Evolutionary conservation across 2,113 vertebrate species (phyloP).

Genomic region (Rhinolophus ferrumequinum): DNA sequence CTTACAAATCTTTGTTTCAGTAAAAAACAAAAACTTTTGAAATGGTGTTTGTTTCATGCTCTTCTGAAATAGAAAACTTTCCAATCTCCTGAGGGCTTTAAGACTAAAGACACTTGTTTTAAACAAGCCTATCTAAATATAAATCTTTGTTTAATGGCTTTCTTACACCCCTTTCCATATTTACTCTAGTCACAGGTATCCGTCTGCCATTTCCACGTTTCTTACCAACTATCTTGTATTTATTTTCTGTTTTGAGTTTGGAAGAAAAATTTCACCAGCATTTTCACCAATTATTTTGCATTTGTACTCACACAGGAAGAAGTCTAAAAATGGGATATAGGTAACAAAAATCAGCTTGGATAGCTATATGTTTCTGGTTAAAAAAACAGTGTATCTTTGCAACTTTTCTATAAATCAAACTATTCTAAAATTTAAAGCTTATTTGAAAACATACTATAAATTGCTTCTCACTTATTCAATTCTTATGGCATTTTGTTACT

Average conservation of each 20-base stretch:
- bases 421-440: slow-evolving; percentile 35
- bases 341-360: slow-evolving; percentile 39
- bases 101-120: slow-evolving; percentile 28
- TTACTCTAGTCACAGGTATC: background rate
- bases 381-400: background rate
- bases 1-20: slow-evolving; percentile 4
- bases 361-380: slow-evolving; percentile 20
- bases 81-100: background rate
- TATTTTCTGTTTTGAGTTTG: slow-evolving; percentile 21
- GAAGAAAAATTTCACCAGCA: slow-evolving; percentile 36
- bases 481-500: background rate
- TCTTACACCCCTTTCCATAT: background rate
- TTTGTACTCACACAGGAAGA: slow-evolving; percentile 3
- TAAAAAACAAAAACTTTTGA: background rate
- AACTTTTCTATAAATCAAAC: slow-evolving; percentile 43
- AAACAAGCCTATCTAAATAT: slow-evolving; percentile 27
- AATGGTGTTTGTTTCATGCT: slow-evolving; percentile 24
- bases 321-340: slow-evolving; percentile 33
- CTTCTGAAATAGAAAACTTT: slow-evolving; percentile 25
- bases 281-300: slow-evolving; percentile 2
- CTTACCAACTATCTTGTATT: slow-evolving; percentile 26
- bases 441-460: slow-evolving; percentile 39
- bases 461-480: background rate
- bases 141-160: slow-evolving; percentile 31
- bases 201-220: background rate